Conservation (phyloP, 2,797 vertebrate genomes). For the Vireo griseus region DNA sequence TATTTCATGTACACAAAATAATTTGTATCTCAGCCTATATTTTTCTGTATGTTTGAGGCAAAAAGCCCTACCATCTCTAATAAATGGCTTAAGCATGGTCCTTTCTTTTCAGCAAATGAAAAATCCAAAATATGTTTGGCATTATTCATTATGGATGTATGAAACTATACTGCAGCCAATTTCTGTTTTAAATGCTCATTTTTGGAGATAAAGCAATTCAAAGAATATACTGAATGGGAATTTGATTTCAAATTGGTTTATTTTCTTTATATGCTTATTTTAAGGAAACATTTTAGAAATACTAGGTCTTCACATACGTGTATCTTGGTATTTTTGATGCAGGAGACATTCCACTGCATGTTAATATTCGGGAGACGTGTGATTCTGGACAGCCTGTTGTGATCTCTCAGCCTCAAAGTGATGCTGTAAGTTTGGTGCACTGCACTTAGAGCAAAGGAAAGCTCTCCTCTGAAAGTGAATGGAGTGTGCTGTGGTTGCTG, state of each 20-base stretch:
- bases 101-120: not conserved
- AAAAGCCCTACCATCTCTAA: not conserved
- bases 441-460: not conserved
- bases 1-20: not conserved
- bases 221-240: not conserved
- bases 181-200: constrained; percentile 49
- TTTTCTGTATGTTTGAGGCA: not conserved
- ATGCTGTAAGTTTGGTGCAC: constrained; percentile 80
- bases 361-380: constrained; percentile 89
- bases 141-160: not conserved
- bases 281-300: not conserved
- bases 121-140: not conserved
- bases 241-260: not conserved
- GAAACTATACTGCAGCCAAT: not conserved
- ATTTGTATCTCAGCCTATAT: not conserved
- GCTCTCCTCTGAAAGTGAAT: not conserved
- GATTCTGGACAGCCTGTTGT: constrained; percentile 90
- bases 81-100: not conserved
- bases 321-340: constrained; percentile 7
- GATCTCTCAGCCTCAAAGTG: constrained; percentile 86
- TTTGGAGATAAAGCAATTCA: constrained; percentile 23
- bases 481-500: not conserved
- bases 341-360: constrained; percentile 92
- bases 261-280: not conserved
- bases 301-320: not conserved